Percentiles rank a stretch among this genome's conserved stretches.
These are phyloP conservation scores for Spodoptera littoralis DNA, from an alignment of 2,888 invertebrate genomes.

Conservation along the genomic window DNA sequence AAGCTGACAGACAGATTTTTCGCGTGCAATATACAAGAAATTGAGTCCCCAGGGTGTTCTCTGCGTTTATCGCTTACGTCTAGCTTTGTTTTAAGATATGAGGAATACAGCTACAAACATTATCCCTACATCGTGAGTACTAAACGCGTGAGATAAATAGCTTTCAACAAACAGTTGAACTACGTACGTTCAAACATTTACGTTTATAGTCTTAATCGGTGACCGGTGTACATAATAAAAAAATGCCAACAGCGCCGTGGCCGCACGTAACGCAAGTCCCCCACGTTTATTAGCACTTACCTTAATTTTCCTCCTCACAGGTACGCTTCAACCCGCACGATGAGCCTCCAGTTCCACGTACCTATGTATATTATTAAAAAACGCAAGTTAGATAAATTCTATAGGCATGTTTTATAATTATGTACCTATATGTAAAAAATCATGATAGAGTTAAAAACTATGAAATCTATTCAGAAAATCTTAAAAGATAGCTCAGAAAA, in stretches of 20 bases:
- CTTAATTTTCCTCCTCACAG: constrained; percentile 49
- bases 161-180: constrained; percentile 61
- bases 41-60: constrained; percentile 44
- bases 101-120: constrained; percentile 62
- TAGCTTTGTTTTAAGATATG: constrained; percentile 48
- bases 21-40: constrained; percentile 47
- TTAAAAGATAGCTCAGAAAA: not conserved
- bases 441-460: too few relatives aligned
- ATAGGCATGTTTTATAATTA: constrained; percentile 1
- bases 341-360: constrained; percentile 30
- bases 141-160: constrained; percentile 80
- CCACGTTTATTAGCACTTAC: constrained; percentile 46
- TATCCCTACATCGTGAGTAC: constrained; percentile 62
- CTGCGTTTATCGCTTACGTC: constrained; percentile 50
- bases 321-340: constrained; percentile 31
- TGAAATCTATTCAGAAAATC: too few relatives aligned
- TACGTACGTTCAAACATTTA: constrained; percentile 64
- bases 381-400: constrained; percentile 40
- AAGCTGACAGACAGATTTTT: constrained; percentile 55
- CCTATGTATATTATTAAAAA: constrained; percentile 27
- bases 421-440: not conserved
- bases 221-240: constrained; percentile 68
- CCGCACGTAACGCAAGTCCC: constrained; percentile 39
- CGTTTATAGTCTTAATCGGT: constrained; percentile 72
- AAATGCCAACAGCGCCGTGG: constrained; percentile 52